These are phyloP conservation scores for Pollenia amentaria DNA, from an alignment of 2,888 invertebrate genomes.

Conservation along the genomic window DNA sequence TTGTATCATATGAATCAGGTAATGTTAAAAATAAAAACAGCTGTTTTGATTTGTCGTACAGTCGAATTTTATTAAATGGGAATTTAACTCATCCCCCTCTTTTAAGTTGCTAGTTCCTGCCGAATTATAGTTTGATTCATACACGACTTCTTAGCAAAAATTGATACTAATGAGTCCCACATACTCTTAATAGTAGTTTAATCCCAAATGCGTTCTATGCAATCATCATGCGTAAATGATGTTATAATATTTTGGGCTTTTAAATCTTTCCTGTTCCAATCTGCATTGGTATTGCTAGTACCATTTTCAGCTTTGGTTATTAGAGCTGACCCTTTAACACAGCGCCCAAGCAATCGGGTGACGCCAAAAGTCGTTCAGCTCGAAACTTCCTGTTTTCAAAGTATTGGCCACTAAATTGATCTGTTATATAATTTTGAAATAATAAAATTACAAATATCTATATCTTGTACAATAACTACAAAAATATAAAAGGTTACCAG, in stretches of 20 bases:
- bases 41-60: slow-evolving; percentile 16
- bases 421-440: no score
- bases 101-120: slow-evolving; percentile 19
- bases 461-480: no score
- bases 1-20: slow-evolving; percentile 2
- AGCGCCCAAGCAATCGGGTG: slow-evolving; percentile 16
- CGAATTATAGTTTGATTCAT: slow-evolving; percentile 20
- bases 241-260: slow-evolving; percentile 28
- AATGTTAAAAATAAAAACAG: slow-evolving; percentile 17
- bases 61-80: slow-evolving; percentile 3
- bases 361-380: slow-evolving; percentile 13
- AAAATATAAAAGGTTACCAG: no score
- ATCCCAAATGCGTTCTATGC: slow-evolving; percentile 4
- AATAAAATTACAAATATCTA: no score
- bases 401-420: slow-evolving; percentile 6
- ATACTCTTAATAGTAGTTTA: slow-evolving; percentile 2
- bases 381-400: slow-evolving; percentile 33
- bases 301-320: neutral
- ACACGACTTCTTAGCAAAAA: slow-evolving; percentile 20
- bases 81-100: slow-evolving; percentile 17
- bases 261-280: slow-evolving; percentile 1
- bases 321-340: slow-evolving; percentile 25
- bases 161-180: neutral
- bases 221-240: neutral
- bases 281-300: neutral